Base-by-base conservation (phyloP, 2,888 invertebrate genomes). In the Seladonia tumulorum region DNA sequence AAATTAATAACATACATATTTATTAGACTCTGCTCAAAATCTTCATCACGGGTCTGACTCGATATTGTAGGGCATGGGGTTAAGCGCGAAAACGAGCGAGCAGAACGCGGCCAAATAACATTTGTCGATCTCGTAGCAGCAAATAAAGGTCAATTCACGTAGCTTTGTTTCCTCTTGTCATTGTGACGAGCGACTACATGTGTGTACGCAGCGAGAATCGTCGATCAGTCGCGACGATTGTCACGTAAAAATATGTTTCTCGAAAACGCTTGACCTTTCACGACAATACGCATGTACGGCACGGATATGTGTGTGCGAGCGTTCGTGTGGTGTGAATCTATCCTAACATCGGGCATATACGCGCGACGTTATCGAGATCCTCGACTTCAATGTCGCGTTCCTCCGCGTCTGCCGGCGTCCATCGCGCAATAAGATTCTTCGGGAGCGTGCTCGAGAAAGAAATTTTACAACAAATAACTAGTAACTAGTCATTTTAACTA, bases 311-410 rank as follows among this genome's bases (percentile, higher is more conserved):
- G 60, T 29, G 60, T 16, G 60, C 5, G 29, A 29, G 16, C 29
- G 29, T 29, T 16, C n/a, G n/a, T 63, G 66, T 8, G 42, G 76
- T 85, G 72, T 84, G 85, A 76, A 79, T 79, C 76, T 60, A 60
- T 66, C 76, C 73, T 76, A 79, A 79, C 79, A 35, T 47, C 47
- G 60, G 70, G 70, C 18, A 73, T 84, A 63, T 84, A 63, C 57
- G 76, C 79, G 47, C 80, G 79, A 76, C 73, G 73, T 84, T 85
- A 85, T 88, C 87, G 87, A 81, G 78, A 75, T 71, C 78, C 81
- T 88, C 83, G 80, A 78, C 76, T 88, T 63, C 79, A 88, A 81
- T 84, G 73, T 73, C 72, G 83, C 79, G 86, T 88, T 77, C 86
- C 81, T 83, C 77, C 79, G 68, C 81, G 86, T 86, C 71, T 63